Evolutionary conservation across 2,113 vertebrate genomes (phyloP), one percentile per base, ranked within the genome.

Genomic region (Nannospalax galili): DNA sequence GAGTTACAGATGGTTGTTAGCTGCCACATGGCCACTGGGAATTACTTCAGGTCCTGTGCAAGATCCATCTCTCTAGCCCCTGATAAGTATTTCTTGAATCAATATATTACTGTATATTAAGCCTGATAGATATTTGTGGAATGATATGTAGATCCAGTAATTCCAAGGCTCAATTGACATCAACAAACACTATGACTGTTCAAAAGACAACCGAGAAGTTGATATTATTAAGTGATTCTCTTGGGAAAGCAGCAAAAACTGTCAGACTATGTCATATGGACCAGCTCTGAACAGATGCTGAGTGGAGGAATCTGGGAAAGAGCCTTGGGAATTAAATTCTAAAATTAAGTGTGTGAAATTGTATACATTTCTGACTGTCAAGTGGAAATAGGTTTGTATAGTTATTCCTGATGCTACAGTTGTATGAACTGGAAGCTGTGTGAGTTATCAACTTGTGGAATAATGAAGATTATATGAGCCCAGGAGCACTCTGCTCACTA

Each of bases 251-350:
- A 86, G 85, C 75, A 32, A 79, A 95, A 92, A 19, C 82, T 93
- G 92, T 93, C 90, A 96, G 91, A 95, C 85, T 93, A 15, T 94
- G 93, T 96, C 90, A 92, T 92, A 80, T 95, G 96, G 88, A 92
- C 73, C 58, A 52, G 70, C 35, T 90, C 52, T 8, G 40, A 96
- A 93, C 95, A 95, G 95, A 96, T 96, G 94, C 95, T 91, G 20
- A 58, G 24, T 45, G 77, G 73, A 92, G 52, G 48, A n/a, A 84
- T 94, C 78, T 95, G 92, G 88, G 85, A 92, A 97, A 82, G n/a
- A 94, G 60, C 64, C 45, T 64, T 52, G 48, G 58, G 90, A 75
- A 93, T 94, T 97, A 22, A 16, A 62, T 78, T 78, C 92, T 94
- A 94, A 96, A 95, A 96, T 94, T 93, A 94, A 96, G 85, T 37